Percentiles rank a stretch among this genome's conserved stretches.
These are phyloP conservation scores for Patiria miniata DNA, from an alignment of 35 echinoderm and acorn worm genomes.

Conservation along the genomic window DNA sequence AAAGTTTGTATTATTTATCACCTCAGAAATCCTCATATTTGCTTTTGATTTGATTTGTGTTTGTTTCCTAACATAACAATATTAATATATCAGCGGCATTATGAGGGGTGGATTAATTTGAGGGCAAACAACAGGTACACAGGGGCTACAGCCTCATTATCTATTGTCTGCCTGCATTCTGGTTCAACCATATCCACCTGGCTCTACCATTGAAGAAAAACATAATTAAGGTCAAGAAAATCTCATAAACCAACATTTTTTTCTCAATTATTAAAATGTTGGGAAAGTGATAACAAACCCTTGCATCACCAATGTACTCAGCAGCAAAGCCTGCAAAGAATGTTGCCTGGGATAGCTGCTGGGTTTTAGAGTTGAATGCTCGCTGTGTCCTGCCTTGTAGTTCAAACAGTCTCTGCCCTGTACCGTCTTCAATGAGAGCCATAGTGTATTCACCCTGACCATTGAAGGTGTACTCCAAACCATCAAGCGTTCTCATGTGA, in stretches of 20 bases:
- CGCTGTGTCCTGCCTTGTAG: slow-evolving; percentile 42
- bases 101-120: neutral
- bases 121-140: too few relatives aligned
- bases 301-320: slow-evolving; percentile 45
- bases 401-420: neutral
- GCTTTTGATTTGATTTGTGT: neutral
- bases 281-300: slow-evolving; percentile 4
- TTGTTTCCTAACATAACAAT: too few relatives aligned
- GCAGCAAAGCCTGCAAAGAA: slow-evolving; percentile 77
- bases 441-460: slow-evolving; percentile 80
- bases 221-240: too few relatives aligned
- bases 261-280: neutral
- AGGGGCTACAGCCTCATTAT: too few relatives aligned
- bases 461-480: slow-evolving; percentile 74
- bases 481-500: slow-evolving; percentile 80
- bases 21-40: neutral
- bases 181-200: too few relatives aligned
- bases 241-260: too few relatives aligned
- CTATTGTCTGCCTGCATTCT: too few relatives aligned
- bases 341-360: slow-evolving; percentile 55
- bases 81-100: neutral
- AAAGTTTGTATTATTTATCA: neutral
- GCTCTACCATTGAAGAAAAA: too few relatives aligned
- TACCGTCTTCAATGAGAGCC: slow-evolving; percentile 37
- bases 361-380: slow-evolving; percentile 12